Conservation (phyloP, 2,888 invertebrate genomes). For the Polymixis lichenea region DNA sequence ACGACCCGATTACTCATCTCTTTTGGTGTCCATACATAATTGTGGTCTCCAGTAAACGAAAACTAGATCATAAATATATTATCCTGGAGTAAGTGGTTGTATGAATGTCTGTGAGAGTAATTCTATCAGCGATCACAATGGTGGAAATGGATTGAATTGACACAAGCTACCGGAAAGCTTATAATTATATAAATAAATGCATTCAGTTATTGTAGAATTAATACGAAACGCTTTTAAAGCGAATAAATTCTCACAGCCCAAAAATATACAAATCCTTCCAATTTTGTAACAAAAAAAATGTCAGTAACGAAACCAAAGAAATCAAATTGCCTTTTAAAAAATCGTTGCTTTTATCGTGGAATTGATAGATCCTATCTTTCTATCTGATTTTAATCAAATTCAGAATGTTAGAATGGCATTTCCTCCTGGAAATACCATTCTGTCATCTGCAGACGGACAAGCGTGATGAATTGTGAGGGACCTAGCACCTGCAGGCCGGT, state of each 20-base stretch:
- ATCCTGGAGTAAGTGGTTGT: no score
- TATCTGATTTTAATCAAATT: conserved; percentile 29
- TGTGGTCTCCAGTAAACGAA: no score
- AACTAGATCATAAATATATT: no score
- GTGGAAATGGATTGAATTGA: not conserved
- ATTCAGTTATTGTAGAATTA: no score
- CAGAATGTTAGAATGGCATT: conserved; percentile 2
- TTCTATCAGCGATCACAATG: not conserved
- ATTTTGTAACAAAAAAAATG: not conserved
- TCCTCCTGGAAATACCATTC: conserved; percentile 18
- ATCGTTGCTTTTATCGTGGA: conserved; percentile 2
- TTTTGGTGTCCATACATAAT: no score
- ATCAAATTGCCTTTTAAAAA: not conserved
- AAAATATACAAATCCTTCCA: not conserved
- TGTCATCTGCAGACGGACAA: conserved; percentile 34
- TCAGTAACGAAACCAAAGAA: not conserved
- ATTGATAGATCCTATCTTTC: not conserved
- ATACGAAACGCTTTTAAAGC: not conserved
- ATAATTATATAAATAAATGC: no score
- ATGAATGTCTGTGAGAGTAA: not conserved
- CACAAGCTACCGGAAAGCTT: not conserved
- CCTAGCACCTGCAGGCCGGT: conserved; percentile 3
- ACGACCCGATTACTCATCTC: no score
- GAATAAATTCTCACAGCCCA: not conserved
- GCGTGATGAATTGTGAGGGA: conserved; percentile 34